Conservation (phyloP, 2,113 vertebrate genomes). For the Azemiops feae region DNA sequence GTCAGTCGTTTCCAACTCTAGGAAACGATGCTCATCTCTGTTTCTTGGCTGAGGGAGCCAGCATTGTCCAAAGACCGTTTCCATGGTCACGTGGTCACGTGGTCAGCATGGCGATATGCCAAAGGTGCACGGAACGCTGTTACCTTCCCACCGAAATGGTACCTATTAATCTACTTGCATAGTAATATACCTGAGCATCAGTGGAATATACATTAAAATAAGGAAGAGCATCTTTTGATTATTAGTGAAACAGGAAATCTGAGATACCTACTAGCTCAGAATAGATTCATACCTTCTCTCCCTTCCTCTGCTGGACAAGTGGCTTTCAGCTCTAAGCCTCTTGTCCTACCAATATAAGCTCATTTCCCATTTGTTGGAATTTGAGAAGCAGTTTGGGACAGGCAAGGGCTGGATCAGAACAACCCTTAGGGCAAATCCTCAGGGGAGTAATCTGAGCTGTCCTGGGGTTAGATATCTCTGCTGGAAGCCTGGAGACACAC, state of each 20-base stretch:
- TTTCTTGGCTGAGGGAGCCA: neutral
- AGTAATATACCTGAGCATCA: neutral
- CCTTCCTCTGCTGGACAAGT: neutral
- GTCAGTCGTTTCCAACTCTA: neutral
- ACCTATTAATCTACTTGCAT: neutral
- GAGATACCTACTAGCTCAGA: neutral
- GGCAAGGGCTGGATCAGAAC: neutral
- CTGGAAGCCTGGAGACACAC: neutral
- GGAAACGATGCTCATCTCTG: neutral
- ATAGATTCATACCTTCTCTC: neutral
- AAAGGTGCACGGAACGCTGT: neutral
- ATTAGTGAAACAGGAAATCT: neutral
- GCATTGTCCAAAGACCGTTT: neutral
- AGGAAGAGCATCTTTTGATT: neutral
- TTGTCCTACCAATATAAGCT: neutral
- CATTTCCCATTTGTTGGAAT: neutral
- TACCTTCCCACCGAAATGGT: too few relatives aligned
- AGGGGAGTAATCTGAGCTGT: slow-evolving; percentile 1
- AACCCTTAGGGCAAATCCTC: neutral
- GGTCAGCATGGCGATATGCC: neutral
- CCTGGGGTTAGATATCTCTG: neutral
- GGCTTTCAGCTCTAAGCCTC: neutral
- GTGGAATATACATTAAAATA: neutral
- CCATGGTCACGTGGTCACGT: neutral
- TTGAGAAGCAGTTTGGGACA: neutral